A percentile compares a stretch with the other conserved stretches of the same genome.
These are phyloP conservation scores for Chamaedrilus cognettii DNA, from an alignment of 2,888 invertebrate species.

Conservation along the genomic window DNA sequence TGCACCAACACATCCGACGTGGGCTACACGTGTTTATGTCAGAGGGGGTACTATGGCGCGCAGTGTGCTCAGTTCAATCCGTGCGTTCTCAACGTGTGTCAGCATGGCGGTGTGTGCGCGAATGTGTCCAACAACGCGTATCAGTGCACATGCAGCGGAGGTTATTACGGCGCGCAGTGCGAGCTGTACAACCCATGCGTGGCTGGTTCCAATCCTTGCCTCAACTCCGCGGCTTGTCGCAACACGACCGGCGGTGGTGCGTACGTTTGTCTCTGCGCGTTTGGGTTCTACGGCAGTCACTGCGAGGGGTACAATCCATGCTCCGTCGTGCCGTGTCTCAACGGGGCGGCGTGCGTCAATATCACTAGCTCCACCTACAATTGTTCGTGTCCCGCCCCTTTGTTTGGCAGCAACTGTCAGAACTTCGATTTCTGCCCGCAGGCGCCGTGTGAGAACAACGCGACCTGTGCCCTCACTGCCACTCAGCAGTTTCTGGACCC, in stretches of 20 bases:
- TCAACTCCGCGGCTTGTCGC: conserved; percentile 43
- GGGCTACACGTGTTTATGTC: too few species aligned
- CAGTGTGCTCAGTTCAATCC: conserved; percentile 63
- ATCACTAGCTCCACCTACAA: conserved; percentile 34
- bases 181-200: conserved; percentile 42
- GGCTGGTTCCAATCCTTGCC: conserved; percentile 36
- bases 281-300: conserved; percentile 33
- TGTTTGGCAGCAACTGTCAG: conserved; percentile 42
- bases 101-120: conserved; percentile 24
- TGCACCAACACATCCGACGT: too few species aligned
- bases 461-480: conserved; percentile 38
- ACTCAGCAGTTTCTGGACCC: conserved; percentile 21
- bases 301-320: conserved; percentile 39
- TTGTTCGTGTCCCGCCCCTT: conserved; percentile 35
- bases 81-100: conserved; percentile 28
- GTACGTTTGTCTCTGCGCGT: conserved; percentile 29
- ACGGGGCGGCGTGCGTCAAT: conserved; percentile 32
- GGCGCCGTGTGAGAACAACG: conserved; percentile 43
- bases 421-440: conserved; percentile 44
- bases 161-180: conserved; percentile 42
- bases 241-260: conserved; percentile 17
- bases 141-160: conserved; percentile 21
- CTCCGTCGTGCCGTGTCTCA: conserved; percentile 33
- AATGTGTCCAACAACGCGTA: conserved; percentile 22
- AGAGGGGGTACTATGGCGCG: conserved; percentile 33